These are phyloP conservation scores for Teleopsis dalmanni DNA, from an alignment of 1,140 invertebrate genomes.

Conservation along the genomic window DNA sequence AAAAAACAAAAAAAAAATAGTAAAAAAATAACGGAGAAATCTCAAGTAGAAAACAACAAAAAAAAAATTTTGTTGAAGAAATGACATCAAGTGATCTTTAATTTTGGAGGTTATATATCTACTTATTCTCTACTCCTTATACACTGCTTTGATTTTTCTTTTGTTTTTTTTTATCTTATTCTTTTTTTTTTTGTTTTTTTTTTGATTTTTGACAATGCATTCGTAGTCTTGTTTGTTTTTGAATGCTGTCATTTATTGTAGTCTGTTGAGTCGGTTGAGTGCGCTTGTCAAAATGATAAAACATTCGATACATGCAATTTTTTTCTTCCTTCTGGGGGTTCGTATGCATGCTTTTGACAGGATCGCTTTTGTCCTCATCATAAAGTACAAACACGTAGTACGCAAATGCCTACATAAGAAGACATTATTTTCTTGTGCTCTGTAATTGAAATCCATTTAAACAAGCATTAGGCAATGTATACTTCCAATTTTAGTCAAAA, in stretches of 20 bases:
- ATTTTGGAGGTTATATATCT: not conserved
- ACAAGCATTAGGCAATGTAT: no score
- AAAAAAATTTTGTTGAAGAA: no score
- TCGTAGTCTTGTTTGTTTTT: not conserved
- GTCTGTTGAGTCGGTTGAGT: conserved; percentile 4
- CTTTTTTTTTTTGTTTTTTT: not conserved
- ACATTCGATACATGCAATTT: conserved; percentile 9
- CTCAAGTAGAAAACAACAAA: no score
- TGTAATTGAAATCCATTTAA: no score
- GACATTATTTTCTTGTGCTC: no score
- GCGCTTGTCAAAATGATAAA: conserved; percentile 11
- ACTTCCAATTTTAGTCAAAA: no score
- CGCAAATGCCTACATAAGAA: no score
- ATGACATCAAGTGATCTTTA: not conserved
- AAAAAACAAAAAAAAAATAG: not conserved
- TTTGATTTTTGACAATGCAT: not conserved
- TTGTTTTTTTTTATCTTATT: not conserved
- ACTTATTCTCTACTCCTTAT: not conserved
- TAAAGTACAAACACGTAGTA: no score
- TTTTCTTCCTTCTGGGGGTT: not conserved
- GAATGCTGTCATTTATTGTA: not conserved
- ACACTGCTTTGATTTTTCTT: not conserved
- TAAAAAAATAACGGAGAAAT: no score
- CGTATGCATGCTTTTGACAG: not conserved
- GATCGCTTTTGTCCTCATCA: no score